These are phyloP conservation scores for Oophaga sylvatica DNA, from an alignment of 2,797 vertebrate species.

Conservation along the genomic window DNA sequence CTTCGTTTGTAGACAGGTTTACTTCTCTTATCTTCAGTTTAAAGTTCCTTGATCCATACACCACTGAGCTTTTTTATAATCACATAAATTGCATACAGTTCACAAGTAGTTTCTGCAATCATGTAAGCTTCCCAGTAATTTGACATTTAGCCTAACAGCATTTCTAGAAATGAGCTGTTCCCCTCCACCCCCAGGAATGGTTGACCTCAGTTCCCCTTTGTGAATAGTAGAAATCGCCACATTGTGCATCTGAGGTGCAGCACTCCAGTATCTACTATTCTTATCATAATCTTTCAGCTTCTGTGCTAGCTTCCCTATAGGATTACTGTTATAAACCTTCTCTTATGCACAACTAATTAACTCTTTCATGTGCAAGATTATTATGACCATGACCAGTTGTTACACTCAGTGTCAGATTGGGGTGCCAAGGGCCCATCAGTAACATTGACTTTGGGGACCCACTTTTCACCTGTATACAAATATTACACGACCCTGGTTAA, in stretches of 20 bases:
- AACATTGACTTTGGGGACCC: too few species aligned
- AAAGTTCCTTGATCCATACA: too few species aligned
- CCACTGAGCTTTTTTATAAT: too few species aligned
- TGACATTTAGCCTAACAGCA: not conserved
- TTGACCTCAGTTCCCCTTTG: not conserved
- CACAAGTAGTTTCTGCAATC: not conserved
- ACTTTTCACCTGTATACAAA: too few species aligned
- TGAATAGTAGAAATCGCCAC: not conserved
- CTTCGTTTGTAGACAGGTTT: too few species aligned
- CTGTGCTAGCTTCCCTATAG: not conserved
- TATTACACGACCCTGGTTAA: too few species aligned
- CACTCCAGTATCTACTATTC: too few species aligned
- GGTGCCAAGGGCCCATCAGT: too few species aligned
- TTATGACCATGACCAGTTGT: too few species aligned
- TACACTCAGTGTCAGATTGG: too few species aligned
- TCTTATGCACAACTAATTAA: not conserved
- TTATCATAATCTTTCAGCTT: not conserved
- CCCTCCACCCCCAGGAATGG: not conserved
- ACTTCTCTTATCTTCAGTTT: too few species aligned
- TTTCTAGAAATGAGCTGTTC: not conserved
- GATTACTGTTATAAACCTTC: not conserved
- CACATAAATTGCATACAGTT: not conserved
- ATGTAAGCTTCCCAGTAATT: not conserved
- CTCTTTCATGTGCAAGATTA: not conserved
- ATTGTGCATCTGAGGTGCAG: not conserved